phyloP scores from a whole-genome alignment of 2,113 vertebrate species.

The Periophthalmodon schlosseri region DNA sequence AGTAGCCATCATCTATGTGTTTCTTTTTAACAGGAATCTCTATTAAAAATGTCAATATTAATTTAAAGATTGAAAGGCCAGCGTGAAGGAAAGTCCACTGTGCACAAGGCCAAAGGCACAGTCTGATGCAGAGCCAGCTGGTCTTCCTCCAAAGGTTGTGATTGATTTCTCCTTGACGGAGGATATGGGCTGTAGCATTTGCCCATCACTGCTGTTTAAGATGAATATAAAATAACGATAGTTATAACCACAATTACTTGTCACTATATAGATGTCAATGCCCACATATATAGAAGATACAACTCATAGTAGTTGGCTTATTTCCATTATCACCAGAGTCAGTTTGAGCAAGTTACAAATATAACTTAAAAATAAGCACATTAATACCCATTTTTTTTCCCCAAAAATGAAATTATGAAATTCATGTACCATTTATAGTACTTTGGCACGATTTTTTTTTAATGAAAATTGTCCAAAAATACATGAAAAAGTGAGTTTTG shows the following conservation, averaged over 20 bases:
- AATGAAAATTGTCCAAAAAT: too few relatives aligned
- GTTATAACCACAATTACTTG: not conserved
- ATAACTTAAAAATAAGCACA: too few relatives aligned
- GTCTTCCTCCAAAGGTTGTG: conserved; percentile 58
- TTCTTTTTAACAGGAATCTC: conserved; percentile 33
- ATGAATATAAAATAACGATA: not conserved
- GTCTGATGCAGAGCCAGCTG: conserved; percentile 60
- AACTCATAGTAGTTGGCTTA: not conserved
- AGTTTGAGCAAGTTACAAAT: not conserved
- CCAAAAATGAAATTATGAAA: too few relatives aligned
- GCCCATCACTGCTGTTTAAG: conserved; percentile 6
- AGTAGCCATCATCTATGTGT: conserved; percentile 32
- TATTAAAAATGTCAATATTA: conserved; percentile 48
- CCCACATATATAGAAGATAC: too few relatives aligned
- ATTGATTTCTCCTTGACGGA: conserved; percentile 69
- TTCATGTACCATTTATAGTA: too few relatives aligned
- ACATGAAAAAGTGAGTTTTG: too few relatives aligned
- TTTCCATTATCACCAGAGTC: not conserved
- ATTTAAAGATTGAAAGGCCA: conserved; percentile 62
- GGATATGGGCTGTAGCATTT: conserved; percentile 43
- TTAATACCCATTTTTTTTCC: too few relatives aligned
- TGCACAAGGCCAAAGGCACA: conserved; percentile 50
- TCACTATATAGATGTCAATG: not conserved
- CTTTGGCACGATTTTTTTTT: too few relatives aligned
- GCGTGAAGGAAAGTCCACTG: conserved; percentile 46